Evolutionary conservation across 2,888 invertebrate species (phyloP), one percentile per base, ranked within the genome.

Genomic region (Scaeva pyrastri): DNA sequence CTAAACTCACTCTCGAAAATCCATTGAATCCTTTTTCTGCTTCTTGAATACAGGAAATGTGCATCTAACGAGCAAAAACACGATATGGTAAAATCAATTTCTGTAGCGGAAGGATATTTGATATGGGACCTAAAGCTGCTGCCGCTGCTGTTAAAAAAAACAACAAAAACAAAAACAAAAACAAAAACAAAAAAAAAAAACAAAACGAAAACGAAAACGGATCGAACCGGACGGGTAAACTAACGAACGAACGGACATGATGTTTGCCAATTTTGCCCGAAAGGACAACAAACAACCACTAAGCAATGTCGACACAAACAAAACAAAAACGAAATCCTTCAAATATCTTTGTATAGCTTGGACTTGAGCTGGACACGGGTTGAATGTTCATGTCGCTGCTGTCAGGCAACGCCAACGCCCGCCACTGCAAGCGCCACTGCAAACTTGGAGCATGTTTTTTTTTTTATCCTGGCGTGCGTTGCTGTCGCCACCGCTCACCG

Each of bases 1-100:
- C 14, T 14, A 11, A 21, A 11, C 39, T 39, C 62, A 26, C 43
- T 31, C 45, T 48, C 16, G 23, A 48, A 52, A 73, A 75, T 70
- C 70, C 76, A 55, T 52, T 76, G 50, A 60, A 70, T 41, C 66
- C 60, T 62, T 74, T 77, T 66, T 78, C 60, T 68, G 77, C 75
- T 82, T 48, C 78, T 78, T 78, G 62, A 71, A 55, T 41, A 71
- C 75, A 70, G 75, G 71, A 80, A 75, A 84, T 71, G 71, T 66
- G 80, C 80, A 75, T 84, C 84, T 84, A 84, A 84, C 84, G 80
- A 84, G 84, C 80, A 84, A 84, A 80, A 83, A 80, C 80, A 52
- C 64, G 74, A 50, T 71, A 84, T 72, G 84, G 75, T 80, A 75
- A 84, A 84, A 84, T 84, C 84, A 84, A 75, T 80, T 80, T 75